Evolutionary conservation across 2,797 vertebrate species (phyloP), one percentile per base, ranked within the genome.

Genomic region (Chelon labrosus): DNA sequence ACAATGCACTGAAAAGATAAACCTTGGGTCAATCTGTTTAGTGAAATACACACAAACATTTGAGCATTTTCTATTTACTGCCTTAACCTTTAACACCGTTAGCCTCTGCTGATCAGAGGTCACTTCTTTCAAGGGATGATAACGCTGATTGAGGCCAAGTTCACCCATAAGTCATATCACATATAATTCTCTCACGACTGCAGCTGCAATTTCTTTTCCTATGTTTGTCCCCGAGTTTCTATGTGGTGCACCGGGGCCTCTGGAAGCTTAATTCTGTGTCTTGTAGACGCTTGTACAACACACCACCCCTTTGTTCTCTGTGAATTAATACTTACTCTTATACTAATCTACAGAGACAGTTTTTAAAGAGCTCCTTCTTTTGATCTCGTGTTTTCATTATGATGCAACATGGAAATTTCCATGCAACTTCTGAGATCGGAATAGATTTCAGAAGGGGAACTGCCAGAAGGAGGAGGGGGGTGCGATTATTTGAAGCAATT

Each of bases 351-450:
- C 62, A 11, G 70, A 90, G 89, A 77, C 70, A 64, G 51, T 77
- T 87, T 80, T 80, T 74, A 72, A 85, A 82, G 55, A 62, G 54
- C 67, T 70, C 35, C 46, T 85, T 78, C 76, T 86, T 91, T 92
- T 92, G 85, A 93, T 91, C 67, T 78, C 19, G 79, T 82, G 82
- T 84, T 90, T 89, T 89, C 79, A 81, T 73, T 49, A 78, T 93
- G 91, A 93, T 80, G 91, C 89, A 93, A 93, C 84, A 84, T 86
- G 85, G 70, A 89, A 60, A 87, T 87, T 86, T 90, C 65, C 61
- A 61, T 85, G 88, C 89, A 93, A 91, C 84, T 70, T 85, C 71
- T 52, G 59, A 91, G 83, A 91, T 92, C 75, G 80, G 82, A 89
- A 72, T 62, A 79, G 83, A 91, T 91, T 89, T 85, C 60, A 69